Evolutionary conservation across 37 sponge, comb jelly and placozoan genomes (phyloP).

Genomic region (Halisarca cf. caerulea): DNA sequence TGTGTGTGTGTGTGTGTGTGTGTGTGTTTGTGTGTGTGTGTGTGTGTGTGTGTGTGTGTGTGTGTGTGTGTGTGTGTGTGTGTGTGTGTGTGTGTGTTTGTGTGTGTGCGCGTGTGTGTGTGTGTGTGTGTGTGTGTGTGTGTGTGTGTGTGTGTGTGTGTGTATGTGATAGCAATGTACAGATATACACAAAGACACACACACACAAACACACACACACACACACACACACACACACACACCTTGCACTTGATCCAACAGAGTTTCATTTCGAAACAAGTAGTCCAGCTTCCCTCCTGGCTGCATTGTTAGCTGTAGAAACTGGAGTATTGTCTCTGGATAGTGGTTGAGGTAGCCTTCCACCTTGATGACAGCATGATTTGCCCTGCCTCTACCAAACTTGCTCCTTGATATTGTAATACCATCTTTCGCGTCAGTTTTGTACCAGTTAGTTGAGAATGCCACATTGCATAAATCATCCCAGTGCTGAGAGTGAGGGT

Average conservation of each 20-base stretch:
- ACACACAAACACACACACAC: neutral
- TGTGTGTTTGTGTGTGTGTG: neutral
- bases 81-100: neutral
- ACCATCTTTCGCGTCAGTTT: conserved; percentile 68
- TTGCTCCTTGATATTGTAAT: conserved; percentile 70
- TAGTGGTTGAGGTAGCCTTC: conserved; percentile 64
- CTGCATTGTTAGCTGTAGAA: conserved; percentile 65
- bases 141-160: neutral
- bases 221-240: too few species aligned
- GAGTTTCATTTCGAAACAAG: conserved; percentile 73
- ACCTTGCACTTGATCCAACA: conserved; percentile 69
- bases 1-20: neutral
- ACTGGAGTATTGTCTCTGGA: conserved; percentile 59
- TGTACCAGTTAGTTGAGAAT: conserved; percentile 54
- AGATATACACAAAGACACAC: neutral
- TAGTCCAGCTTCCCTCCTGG: conserved; percentile 92
- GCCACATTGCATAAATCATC: conserved; percentile 43
- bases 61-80: neutral
- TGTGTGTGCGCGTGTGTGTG: too few species aligned
- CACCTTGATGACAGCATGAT: conserved; percentile 68
- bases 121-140: neutral
- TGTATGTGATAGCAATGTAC: neutral
- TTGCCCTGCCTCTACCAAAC: conserved; percentile 57
- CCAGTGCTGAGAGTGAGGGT: conserved; percentile 56
- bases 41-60: neutral